Evolutionary conservation across 2,888 invertebrate species (phyloP), one percentile per base, ranked within the genome.

Genomic region (Hemaris fuciformis): DNA sequence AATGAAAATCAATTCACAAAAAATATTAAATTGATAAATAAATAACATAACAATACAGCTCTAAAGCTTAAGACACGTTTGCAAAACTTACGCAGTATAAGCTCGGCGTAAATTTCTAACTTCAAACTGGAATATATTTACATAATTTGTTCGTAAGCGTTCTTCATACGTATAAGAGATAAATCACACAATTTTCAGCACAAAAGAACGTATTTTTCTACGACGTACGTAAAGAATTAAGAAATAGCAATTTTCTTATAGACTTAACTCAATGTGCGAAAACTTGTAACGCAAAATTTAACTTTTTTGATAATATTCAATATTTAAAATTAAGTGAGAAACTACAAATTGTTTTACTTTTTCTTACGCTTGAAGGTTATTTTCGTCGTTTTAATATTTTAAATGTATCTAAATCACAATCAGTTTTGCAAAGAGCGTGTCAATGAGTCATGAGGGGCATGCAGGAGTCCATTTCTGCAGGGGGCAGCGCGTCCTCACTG

Each of bases 61-160:
- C n/a, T 15, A 27, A 4, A 8, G 23, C n/a, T n/a, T 25, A 48
- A 25, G 25, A n/a, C n/a, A 2, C 25, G 23, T 23, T n/a, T 48
- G 1, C 25, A 15, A n/a, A 15, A 25, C 25, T 27, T 27, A 5
- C 13, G 23, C 25, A 23, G 22, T 22, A 22, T 8, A 20, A 42
- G 6, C 25, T 23, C n/a, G 6, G 15, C 25, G 48, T 48, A 27
- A 48, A 18, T 25, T 48, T 48, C 20, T 15, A 48, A 48, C 48
- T 48, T 27, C 18, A 25, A 48, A 27, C 25, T 48, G 48, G 48
- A 48, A 27, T 48, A 48, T 27, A 48, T 48, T 48, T 48, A 48
- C 48, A 48, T 48, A 48, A 48, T 48, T 48, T 15, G 25, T 46
- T 8, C 27, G n/a, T 15, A 8, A 25, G 15, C 25, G 25, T 15